Conservation (phyloP, 2,113 vertebrate genomes). For the Furnarius figulus region DNA sequence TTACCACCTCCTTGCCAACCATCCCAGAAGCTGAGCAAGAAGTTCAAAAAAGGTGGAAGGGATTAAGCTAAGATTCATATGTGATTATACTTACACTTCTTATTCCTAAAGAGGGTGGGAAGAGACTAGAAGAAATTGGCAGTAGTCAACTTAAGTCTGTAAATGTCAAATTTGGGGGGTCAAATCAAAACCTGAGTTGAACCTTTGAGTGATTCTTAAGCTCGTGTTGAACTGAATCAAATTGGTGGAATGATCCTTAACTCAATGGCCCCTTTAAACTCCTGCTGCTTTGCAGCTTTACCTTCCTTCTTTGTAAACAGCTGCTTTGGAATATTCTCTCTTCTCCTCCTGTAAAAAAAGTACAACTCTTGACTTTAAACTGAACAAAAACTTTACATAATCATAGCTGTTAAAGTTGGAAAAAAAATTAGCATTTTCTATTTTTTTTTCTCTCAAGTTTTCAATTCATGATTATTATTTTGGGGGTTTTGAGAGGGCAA, state of each 20-base stretch:
- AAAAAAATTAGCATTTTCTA: fast-evolving
- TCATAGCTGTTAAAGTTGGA: background rate
- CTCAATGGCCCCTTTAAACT: background rate
- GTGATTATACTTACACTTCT: background rate
- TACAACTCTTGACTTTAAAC: background rate
- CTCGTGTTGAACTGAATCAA: background rate
- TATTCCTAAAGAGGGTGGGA: background rate
- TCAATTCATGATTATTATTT: background rate
- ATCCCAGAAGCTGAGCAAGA: background rate
- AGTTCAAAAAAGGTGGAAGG: background rate
- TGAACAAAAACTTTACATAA: background rate
- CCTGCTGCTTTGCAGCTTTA: background rate
- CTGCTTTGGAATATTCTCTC: background rate
- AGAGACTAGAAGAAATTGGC: background rate
- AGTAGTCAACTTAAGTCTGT: background rate
- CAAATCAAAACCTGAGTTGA: background rate
- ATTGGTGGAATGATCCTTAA: background rate
- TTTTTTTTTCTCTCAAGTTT: background rate
- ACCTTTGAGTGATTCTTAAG: background rate
- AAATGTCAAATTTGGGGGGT: background rate
- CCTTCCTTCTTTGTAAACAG: background rate
- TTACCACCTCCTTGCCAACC: background rate
- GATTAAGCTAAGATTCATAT: background rate
- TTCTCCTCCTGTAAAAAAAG: background rate
- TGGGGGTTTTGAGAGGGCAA: background rate